A percentile compares a stretch with the other conserved stretches of the same genome.
phyloP scores from a whole-genome alignment of 2,113 vertebrate species.

The human (Homo sapiens) region DNA sequence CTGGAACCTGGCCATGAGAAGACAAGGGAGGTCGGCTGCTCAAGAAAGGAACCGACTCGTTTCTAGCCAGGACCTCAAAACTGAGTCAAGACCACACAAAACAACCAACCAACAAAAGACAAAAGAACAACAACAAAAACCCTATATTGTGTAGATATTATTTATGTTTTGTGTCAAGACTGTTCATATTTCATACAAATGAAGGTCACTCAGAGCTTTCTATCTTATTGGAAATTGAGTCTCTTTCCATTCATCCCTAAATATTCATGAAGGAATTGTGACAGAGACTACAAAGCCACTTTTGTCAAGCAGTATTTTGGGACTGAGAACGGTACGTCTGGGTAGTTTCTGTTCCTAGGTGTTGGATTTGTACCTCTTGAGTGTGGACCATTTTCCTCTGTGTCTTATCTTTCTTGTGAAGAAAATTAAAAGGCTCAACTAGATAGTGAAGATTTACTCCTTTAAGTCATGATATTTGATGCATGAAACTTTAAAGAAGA shows the following conservation, averaged over 20 bases:
- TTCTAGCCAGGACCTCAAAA: not conserved
- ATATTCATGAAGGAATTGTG: not conserved
- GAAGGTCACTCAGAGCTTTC: not conserved
- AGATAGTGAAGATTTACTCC: not conserved
- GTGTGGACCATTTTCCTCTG: not conserved
- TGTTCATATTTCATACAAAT: not conserved
- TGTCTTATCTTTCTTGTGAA: not conserved
- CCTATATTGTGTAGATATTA: not conserved
- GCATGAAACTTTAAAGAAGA: not conserved
- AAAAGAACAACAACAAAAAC: too few species aligned
- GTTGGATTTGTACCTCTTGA: not conserved
- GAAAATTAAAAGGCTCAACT: not conserved
- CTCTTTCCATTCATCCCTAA: not conserved
- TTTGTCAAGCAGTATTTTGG: accelerated
- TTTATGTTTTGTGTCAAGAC: not conserved
- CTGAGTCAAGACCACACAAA: not conserved
- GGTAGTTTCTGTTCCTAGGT: not conserved
- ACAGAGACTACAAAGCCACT: accelerated
- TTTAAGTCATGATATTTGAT: not conserved
- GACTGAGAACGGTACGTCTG: too few species aligned
- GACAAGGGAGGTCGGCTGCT: not conserved
- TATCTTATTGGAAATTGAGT: not conserved
- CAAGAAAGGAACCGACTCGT: not conserved
- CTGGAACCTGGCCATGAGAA: not conserved
- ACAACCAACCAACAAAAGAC: not conserved